phyloP scores from a whole-genome alignment of 2,888 invertebrate species.

The Drosophila recens region DNA sequence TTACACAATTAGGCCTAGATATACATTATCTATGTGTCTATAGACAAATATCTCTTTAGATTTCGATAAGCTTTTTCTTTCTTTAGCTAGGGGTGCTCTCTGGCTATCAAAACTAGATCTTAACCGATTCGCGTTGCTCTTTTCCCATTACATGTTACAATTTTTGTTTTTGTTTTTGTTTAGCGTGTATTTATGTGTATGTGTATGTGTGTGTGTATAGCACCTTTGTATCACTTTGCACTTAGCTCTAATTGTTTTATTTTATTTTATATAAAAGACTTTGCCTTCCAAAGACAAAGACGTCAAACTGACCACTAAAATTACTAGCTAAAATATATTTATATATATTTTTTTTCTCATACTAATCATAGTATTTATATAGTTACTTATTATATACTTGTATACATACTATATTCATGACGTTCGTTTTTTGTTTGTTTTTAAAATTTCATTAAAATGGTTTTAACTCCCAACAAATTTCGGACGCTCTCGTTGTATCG shows the following conservation, averaged over 20 bases:
- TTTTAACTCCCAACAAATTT: conserved; percentile 93
- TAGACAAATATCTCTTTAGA: conserved; percentile 19
- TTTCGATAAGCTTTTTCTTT: conserved; percentile 25
- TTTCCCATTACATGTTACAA: conserved; percentile 24
- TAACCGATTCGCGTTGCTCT: conserved; percentile 40
- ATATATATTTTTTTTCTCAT: conserved; percentile 30
- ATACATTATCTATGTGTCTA: conserved; percentile 14
- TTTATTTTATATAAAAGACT: conserved; percentile 53
- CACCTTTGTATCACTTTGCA: conserved; percentile 83
- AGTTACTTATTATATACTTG: conserved; percentile 21
- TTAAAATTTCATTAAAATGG: conserved; percentile 89
- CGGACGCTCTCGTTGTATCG: conserved; percentile 94
- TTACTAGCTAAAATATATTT: conserved; percentile 44
- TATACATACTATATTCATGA: conserved; percentile 26
- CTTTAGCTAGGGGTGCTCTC: conserved; percentile 29
- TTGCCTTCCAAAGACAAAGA: conserved; percentile 74
- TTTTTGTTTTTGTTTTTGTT: conserved; percentile 21
- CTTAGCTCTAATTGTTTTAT: conserved; percentile 63
- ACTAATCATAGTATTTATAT: conserved; percentile 35
- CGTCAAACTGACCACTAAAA: conserved; percentile 50
- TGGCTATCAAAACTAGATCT: conserved; percentile 41
- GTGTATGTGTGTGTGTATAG: conserved; percentile 74
- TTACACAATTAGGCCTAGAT: conserved; percentile 62
- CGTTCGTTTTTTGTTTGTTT: conserved; percentile 4
- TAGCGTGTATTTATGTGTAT: conserved; percentile 23